A percentile compares a stretch with the other conserved stretches of the same genome.
phyloP scores from a whole-genome alignment of 2,797 vertebrate genomes.

The Muscicapa striata region DNA sequence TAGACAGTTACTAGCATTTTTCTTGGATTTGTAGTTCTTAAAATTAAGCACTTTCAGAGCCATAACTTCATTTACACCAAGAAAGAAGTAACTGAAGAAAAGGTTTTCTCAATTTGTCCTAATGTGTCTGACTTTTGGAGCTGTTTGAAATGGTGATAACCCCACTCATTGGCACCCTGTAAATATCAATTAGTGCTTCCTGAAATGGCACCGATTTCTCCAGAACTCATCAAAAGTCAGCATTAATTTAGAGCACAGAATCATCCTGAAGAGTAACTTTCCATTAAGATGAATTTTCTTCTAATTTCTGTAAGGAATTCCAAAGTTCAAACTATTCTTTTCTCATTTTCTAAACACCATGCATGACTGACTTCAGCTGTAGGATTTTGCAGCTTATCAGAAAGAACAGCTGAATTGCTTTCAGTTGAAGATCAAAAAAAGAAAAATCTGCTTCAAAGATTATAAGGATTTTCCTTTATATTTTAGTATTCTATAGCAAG shows the following conservation, averaged over 20 bases:
- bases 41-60: neutral
- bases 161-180: neutral
- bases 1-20: neutral
- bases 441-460: neutral
- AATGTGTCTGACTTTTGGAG: neutral
- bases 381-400: constrained; percentile 1
- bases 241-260: neutral
- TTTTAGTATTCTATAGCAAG: neutral
- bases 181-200: neutral
- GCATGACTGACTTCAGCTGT: neutral
- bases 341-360: neutral
- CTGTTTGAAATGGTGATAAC: neutral
- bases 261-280: neutral
- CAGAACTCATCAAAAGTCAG: neutral
- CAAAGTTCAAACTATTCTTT: constrained; percentile 1
- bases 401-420: neutral
- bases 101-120: neutral
- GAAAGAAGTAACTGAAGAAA: neutral
- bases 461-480: neutral
- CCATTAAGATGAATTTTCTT: neutral
- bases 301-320: neutral
- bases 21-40: neutral
- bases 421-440: neutral
- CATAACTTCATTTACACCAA: neutral
- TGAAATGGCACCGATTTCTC: neutral